Percentiles rank a stretch among this genome's conserved stretches.
Evolutionary conservation across 92 coral and sea anemone species (phyloP).

Genomic region (Anthopleura xanthogrammica): DNA sequence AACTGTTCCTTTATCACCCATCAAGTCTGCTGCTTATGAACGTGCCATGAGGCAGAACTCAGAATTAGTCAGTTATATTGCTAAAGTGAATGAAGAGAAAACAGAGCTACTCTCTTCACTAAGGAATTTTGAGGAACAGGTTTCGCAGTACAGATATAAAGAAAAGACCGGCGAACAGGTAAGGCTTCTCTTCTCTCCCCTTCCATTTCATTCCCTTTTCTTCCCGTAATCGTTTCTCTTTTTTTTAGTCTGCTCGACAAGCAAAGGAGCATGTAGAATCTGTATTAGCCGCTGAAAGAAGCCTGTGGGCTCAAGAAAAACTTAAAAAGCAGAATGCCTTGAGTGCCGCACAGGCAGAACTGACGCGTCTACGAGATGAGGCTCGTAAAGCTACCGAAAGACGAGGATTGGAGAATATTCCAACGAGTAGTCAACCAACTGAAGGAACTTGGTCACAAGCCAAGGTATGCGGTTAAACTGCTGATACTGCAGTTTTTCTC

Average conservation of each 20-base stretch:
- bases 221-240: neutral
- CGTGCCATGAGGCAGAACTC: conserved; percentile 84
- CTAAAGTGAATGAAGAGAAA: conserved; percentile 85
- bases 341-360: conserved; percentile 62
- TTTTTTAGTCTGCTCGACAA: conserved; percentile 60
- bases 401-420: conserved; percentile 28
- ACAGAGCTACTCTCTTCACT: conserved; percentile 78
- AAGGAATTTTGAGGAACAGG: conserved; percentile 78
- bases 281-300: conserved; percentile 72
- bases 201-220: neutral
- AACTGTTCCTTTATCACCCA: conserved; percentile 84
- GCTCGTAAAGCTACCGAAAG: conserved; percentile 33
- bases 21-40: conserved; percentile 91
- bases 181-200: neutral
- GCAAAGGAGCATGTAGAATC: conserved; percentile 76
- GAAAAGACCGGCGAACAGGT: conserved; percentile 82
- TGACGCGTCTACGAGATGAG: conserved; percentile 66
- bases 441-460: conserved; percentile 77
- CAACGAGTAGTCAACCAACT: conserved; percentile 43
- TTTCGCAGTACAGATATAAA: conserved; percentile 77
- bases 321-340: conserved; percentile 67
- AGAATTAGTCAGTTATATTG: conserved; percentile 78
- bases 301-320: conserved; percentile 80
- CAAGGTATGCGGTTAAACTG: conserved; percentile 48
- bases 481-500: neutral